Evolutionary conservation across 2,113 vertebrate genomes (phyloP), one percentile per base, ranked within the genome.

Genomic region (Cygnus atratus): DNA sequence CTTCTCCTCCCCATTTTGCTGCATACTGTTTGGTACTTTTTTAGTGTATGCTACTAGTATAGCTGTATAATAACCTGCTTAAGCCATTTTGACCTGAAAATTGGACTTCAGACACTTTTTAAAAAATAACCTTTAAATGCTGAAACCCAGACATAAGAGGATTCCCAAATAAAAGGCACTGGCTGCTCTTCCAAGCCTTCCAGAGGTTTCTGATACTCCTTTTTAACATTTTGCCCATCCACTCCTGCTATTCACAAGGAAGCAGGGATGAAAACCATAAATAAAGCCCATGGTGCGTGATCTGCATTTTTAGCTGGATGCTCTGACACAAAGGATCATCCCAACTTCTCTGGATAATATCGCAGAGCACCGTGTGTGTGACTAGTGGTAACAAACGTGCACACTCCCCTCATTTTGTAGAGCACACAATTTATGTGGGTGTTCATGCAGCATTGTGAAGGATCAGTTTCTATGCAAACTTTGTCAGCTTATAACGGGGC

Each of bases 381-480:
- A 94, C 83, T 84, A 87, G 92, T 80, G 70, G 88, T 77, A 90
- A 94, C 63, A 95, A 95, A 95, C 92, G 33, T 55, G 62, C 74
- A 90, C 81, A 24, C 35, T 94, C 33, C 46, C 8, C 54, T 55
- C 43, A 79, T 80, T 92, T 88, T 67, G 67, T 57, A 78, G 67
- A 95, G 68, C 68, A 83, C 37, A 54, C 74, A 72, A 88, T 94
- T 82, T 2, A 33, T 94, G 68, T 67, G 19, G 88, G 50, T 5
- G 0, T 88, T 92, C 80, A 62, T 35, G 48, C 58, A 73, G 62
- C 71, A 77, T 13, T 72, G 44, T 33, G 93, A 94, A 46, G 54
- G 22, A 94, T 81, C 93, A 72, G 92, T 93, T 92, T 84, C 66
- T 78, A 46, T 43, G 50, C 73, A 80, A 82, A 90, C 71, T 83